phyloP scores from a whole-genome alignment of 2,888 invertebrate species.

The Tenthredo distinguenda region DNA sequence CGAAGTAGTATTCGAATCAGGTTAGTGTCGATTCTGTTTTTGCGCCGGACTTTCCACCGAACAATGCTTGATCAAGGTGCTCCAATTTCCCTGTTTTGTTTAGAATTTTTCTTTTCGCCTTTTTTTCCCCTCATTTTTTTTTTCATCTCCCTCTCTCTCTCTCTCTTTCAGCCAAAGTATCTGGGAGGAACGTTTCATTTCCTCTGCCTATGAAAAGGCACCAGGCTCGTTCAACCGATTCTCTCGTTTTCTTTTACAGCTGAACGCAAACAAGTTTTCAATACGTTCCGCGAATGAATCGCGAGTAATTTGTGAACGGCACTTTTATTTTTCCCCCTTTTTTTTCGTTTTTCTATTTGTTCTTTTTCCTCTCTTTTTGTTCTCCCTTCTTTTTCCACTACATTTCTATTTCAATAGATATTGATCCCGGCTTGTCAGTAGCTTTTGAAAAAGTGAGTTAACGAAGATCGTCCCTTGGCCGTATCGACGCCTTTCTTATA shows the following conservation, averaged over 20 bases:
- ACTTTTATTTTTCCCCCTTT: not conserved
- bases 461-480: not conserved
- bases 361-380: not conserved
- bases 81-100: not conserved
- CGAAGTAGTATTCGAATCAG: constrained; percentile 91
- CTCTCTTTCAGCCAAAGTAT: not conserved
- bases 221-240: constrained; percentile 17
- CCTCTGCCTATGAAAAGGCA: constrained; percentile 33
- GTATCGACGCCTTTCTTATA: not conserved
- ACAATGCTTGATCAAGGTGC: not conserved
- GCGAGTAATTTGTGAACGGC: constrained; percentile 23
- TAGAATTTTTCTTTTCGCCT: not conserved
- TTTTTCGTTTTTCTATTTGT: too few relatives aligned
- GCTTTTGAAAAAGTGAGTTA: not conserved
- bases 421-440: constrained; percentile 17
- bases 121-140: not conserved
- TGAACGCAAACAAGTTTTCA: constrained; percentile 39
- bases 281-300: constrained; percentile 37
- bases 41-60: not conserved
- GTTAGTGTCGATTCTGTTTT: constrained; percentile 78
- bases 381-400: not conserved
- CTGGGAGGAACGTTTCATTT: constrained; percentile 6
- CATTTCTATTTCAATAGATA: constrained; percentile 12
- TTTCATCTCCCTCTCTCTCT: not conserved
- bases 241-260: constrained; percentile 26